A percentile compares a stretch with the other conserved stretches of the same genome.
phyloP scores from a whole-genome alignment of 2,113 vertebrate species.

The Hydrolagus affinis region DNA sequence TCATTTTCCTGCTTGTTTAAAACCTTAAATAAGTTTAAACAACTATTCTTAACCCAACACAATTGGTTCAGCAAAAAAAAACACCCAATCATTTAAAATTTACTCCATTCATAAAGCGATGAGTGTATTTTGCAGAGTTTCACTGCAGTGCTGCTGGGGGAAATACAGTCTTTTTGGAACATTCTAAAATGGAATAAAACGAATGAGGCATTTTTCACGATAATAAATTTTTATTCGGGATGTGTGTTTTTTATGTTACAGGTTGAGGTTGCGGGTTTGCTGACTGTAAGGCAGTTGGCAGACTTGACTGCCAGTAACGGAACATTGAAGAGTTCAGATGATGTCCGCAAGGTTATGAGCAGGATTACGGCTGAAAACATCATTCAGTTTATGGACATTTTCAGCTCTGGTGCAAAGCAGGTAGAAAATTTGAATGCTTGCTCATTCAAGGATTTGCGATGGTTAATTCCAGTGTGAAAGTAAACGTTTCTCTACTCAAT shows the following conservation, averaged over 20 bases:
- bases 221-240: neutral
- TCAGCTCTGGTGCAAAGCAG: slow-evolving; percentile 18
- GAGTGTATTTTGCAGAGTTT: neutral
- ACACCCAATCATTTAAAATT: neutral
- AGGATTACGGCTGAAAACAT: neutral
- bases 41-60: neutral
- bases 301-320: slow-evolving; percentile 5
- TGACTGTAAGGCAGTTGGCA: slow-evolving; percentile 13
- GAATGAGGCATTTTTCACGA: neutral
- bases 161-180: neutral
- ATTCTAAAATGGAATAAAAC: neutral
- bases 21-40: neutral
- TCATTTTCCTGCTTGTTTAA: neutral
- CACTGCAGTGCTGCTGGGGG: too few species aligned
- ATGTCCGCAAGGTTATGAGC: slow-evolving; percentile 11
- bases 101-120: neutral
- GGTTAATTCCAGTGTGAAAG: too few species aligned
- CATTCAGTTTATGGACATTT: slow-evolving; percentile 13
- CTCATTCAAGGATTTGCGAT: too few species aligned
- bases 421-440: neutral
- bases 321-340: neutral
- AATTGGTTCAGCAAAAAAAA: neutral
- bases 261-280: slow-evolving; percentile 11
- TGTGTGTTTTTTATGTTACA: neutral
- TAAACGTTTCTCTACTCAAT: too few species aligned